phyloP scores from a whole-genome alignment of 2,113 vertebrate species.

The Paradoxurus hermaphroditus region DNA sequence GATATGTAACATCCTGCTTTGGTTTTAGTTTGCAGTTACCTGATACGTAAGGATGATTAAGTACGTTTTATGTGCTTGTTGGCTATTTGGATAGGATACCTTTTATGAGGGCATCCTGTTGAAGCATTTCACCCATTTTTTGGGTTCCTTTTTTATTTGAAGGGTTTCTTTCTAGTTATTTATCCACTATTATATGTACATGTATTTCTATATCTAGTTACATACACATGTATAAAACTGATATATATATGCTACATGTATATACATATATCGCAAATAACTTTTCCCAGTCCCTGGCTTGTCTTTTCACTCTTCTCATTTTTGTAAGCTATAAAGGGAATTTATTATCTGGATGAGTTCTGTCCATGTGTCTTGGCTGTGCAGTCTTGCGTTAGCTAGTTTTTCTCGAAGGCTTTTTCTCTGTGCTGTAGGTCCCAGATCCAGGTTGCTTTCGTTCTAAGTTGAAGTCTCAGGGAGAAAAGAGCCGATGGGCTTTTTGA shows the following conservation, averaged over 20 bases:
- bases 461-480: not conserved
- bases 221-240: not conserved
- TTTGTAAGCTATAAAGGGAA: not conserved
- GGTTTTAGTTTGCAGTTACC: constrained; percentile 8
- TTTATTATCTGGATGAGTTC: not conserved
- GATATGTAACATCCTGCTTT: not conserved
- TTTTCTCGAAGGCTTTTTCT: not conserved
- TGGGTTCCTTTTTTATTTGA: not conserved
- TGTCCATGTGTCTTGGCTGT: not conserved
- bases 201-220: not conserved
- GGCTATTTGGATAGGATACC: not conserved
- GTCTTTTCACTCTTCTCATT: not conserved
- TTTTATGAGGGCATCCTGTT: not conserved
- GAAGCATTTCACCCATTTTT: not conserved
- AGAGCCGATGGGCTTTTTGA: not conserved
- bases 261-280: not conserved
- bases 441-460: not conserved
- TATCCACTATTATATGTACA: not conserved
- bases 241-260: not conserved
- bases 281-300: not conserved
- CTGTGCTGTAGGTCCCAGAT: not conserved
- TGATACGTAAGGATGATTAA: not conserved
- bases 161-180: not conserved
- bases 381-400: not conserved
- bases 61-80: not conserved